These are phyloP conservation scores for Galemys pyrenaicus DNA, from an alignment of 2,113 vertebrate genomes.

Conservation along the genomic window DNA sequence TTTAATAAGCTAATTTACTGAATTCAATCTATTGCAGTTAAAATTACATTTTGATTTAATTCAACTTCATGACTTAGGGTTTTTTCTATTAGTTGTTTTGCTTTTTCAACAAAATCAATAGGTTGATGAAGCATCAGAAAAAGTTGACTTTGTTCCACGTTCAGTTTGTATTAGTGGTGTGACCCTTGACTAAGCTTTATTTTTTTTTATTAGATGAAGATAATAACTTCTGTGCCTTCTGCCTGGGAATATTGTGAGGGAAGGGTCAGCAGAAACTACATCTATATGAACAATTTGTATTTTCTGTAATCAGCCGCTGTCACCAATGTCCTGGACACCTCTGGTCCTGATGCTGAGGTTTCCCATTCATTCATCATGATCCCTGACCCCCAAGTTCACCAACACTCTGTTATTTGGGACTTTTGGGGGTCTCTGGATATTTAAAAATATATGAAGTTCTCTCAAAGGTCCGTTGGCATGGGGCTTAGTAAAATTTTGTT, in stretches of 20 bases:
- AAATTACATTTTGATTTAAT: conserved; percentile 26
- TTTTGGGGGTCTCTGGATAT: neutral
- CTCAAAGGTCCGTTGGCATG: neutral
- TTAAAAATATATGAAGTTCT: neutral
- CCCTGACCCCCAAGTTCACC: neutral
- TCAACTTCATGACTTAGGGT: neutral
- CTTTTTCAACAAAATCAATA: neutral
- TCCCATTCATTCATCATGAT: neutral
- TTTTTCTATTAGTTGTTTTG: neutral
- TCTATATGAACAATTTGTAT: neutral
- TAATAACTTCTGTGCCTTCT: neutral
- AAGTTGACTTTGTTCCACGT: neutral
- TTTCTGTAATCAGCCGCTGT: neutral
- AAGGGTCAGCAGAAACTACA: neutral
- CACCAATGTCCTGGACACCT: neutral
- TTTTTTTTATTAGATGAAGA: neutral
- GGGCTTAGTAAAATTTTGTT: neutral
- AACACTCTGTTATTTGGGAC: neutral
- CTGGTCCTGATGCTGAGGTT: neutral
- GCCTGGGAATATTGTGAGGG: neutral
- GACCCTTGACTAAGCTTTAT: neutral
- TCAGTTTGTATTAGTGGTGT: neutral
- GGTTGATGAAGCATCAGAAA: neutral
- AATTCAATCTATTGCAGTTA: neutral
- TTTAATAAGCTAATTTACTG: conserved; percentile 23